Evolutionary conservation across 2,113 vertebrate genomes (phyloP).

Genomic region (Cyrtonyx montezumae): DNA sequence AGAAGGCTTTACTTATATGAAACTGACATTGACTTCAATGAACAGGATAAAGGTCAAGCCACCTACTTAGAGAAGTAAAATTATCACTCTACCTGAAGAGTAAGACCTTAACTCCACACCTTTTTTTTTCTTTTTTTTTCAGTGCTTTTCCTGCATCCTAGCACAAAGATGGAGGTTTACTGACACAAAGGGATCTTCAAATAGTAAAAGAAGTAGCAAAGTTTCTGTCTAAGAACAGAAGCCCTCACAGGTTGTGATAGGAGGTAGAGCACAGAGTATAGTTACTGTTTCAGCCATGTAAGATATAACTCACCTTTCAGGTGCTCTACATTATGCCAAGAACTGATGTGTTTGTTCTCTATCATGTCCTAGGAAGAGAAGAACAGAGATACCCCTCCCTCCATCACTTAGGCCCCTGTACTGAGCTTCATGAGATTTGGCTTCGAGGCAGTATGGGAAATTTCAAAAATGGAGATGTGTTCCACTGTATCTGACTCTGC

Average conservation of each 20-base stretch:
- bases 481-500: neutral
- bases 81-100: neutral
- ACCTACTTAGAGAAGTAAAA: neutral
- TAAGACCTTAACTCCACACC: neutral
- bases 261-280: neutral
- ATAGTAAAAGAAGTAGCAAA: neutral
- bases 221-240: neutral
- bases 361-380: neutral
- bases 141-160: neutral
- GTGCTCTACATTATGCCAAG: neutral
- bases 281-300: neutral
- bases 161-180: neutral
- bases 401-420: neutral
- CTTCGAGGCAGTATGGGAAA: neutral
- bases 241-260: neutral
- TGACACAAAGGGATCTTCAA: neutral
- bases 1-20: neutral
- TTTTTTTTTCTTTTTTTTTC: neutral
- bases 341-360: neutral
- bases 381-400: neutral
- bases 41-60: neutral
- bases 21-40: neutral
- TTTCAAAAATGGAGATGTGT: neutral
- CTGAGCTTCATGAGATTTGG: neutral
- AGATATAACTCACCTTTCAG: neutral